A percentile compares a stretch with the other conserved stretches of the same genome.
These are phyloP conservation scores for Drosophila macrospina DNA, from an alignment of 2,888 invertebrate species.

Conservation along the genomic window DNA sequence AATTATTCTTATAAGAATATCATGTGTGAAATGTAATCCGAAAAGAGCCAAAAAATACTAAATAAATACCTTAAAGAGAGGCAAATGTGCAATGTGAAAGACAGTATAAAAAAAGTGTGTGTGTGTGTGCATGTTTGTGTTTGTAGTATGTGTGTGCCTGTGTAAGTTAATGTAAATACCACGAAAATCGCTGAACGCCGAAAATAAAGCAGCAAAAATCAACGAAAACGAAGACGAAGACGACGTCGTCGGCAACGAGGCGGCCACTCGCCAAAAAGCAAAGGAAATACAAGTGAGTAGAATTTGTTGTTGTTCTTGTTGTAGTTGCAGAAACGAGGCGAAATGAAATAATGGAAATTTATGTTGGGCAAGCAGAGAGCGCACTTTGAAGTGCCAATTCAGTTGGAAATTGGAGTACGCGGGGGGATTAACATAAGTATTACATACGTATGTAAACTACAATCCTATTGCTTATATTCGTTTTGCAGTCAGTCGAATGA, in stretches of 20 bases:
- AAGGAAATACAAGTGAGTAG: constrained; percentile 60
- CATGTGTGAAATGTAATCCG: constrained; percentile 24
- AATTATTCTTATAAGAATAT: constrained; percentile 13
- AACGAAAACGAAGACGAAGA: constrained; percentile 58
- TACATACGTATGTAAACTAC: constrained; percentile 9
- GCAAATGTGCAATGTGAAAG: constrained; percentile 72
- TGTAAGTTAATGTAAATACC: constrained; percentile 71
- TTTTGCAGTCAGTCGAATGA: constrained; percentile 64
- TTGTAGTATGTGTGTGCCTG: constrained; percentile 15
- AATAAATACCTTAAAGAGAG: constrained; percentile 6
- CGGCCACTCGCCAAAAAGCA: constrained; percentile 61
- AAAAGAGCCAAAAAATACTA: constrained; percentile 14
- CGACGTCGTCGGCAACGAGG: constrained; percentile 42
- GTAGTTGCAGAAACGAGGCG: constrained; percentile 57
- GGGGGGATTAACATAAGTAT: constrained; percentile 31
- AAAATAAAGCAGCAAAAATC: constrained; percentile 76
- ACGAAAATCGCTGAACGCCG: constrained; percentile 75
- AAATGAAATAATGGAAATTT: constrained; percentile 76
- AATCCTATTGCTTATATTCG: constrained; percentile 16
- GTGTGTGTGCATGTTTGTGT: constrained; percentile 36
- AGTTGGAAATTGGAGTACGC: constrained; percentile 17
- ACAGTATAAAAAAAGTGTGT: constrained; percentile 42
- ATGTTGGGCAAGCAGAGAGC: constrained; percentile 63
- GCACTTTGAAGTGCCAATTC: constrained; percentile 56
- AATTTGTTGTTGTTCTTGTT: constrained; percentile 39